Evolutionary conservation across 2,113 vertebrate species (phyloP), one percentile per base, ranked within the genome.

Genomic region (Perca flavescens): DNA sequence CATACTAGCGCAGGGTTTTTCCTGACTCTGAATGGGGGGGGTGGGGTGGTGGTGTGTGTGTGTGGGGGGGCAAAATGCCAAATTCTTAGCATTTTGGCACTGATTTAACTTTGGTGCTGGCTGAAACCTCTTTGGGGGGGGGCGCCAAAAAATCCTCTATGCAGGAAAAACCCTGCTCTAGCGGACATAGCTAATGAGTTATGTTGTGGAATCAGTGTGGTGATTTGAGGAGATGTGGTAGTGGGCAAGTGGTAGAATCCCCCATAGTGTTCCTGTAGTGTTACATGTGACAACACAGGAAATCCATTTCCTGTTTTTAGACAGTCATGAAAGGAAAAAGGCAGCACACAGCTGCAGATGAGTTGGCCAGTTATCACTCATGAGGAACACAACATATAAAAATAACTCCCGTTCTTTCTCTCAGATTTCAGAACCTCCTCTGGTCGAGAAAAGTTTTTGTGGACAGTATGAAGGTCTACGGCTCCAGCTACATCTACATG

Each of bases 401-500:
- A 12, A 5, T 17, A 28, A 77, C 7, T 50, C 34, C 1, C 15
- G 0, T 28, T 43, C 21, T 49, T 21, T 49, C 21, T 66, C 64
- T 52, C 89, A 99, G 98, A 86, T 99, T 97, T 92, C 97, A 99
- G 94, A 98, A 96, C 62, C 95, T 99, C 10, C 94, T 99, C 22
- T 99, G 97, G 98, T 99, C 98, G 6, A 95, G 98, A 25, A 99
- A 97, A 83, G 87, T 94, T 0, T 99, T 99, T 77, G 97, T 99
- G 86, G 97, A 99, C 58, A 97, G 93, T 0, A 96, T 99, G 94
- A 97, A 97, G 91, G 95, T 94, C 4, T 99, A 99, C 31, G 98
- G 97, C 80, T 95, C 94, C 61, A 98, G 98, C 92, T 99, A 96
- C 88, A 94, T 99, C 88, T 99, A 99, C 90, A 98, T 99, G 97